A percentile compares a stretch with the other conserved stretches of the same genome.
phyloP scores from a whole-genome alignment of 2,113 vertebrate species.

The Mus spicilegus region DNA sequence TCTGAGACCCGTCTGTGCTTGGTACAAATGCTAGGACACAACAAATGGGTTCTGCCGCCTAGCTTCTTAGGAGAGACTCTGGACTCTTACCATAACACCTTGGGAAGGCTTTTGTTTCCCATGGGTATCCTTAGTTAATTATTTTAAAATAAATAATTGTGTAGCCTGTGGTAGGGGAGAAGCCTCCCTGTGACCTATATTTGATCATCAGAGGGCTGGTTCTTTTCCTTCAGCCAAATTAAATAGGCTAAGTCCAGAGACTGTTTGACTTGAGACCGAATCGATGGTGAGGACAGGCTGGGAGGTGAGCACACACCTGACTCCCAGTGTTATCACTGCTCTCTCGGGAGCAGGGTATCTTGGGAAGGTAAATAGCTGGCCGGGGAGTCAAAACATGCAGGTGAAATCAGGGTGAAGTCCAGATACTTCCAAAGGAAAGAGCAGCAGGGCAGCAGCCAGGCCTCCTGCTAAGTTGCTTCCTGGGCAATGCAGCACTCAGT shows the following conservation, averaged over 20 bases:
- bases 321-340: slow-evolving; percentile 74
- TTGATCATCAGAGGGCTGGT: slow-evolving; percentile 73
- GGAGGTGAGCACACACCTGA: slow-evolving; percentile 70
- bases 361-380: slow-evolving; percentile 79
- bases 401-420: slow-evolving; percentile 57
- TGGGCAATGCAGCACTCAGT: not conserved
- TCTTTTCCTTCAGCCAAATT: slow-evolving; percentile 79
- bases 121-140: slow-evolving; percentile 79
- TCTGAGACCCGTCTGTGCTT: not conserved
- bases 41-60: not conserved
- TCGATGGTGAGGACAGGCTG: slow-evolving; percentile 80
- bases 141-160: slow-evolving; percentile 83
- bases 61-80: slow-evolving; percentile 52
- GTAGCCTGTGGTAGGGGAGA: slow-evolving; percentile 68
- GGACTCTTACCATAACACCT: slow-evolving; percentile 22
- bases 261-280: slow-evolving; percentile 81
- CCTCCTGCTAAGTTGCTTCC: slow-evolving; percentile 1
- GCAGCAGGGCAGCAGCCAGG: not conserved
- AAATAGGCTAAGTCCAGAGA: slow-evolving; percentile 79
- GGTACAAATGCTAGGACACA: not conserved
- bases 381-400: slow-evolving; percentile 47
- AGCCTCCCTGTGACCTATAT: slow-evolving; percentile 75
- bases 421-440: slow-evolving; percentile 41
- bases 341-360: slow-evolving; percentile 78
- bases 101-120: slow-evolving; percentile 79